These are phyloP conservation scores for Noctua comes DNA, from an alignment of 2,888 invertebrate genomes.

Conservation along the genomic window DNA sequence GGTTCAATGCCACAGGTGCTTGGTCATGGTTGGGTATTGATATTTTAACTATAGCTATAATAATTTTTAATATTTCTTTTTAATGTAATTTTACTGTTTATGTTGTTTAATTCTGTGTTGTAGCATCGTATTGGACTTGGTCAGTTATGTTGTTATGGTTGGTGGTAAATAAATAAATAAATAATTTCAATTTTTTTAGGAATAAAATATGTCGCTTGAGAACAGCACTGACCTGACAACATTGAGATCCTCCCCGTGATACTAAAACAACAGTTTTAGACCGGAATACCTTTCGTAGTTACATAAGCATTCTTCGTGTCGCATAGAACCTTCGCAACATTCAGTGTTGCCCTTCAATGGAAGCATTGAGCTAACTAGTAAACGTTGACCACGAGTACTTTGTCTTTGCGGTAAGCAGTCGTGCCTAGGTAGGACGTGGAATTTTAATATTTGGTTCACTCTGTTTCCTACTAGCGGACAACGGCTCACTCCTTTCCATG, in stretches of 20 bases:
- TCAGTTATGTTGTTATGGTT: too few relatives aligned
- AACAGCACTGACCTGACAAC: background rate
- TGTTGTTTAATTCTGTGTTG: too few relatives aligned
- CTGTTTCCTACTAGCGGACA: constrained; percentile 38
- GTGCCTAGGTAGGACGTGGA: constrained; percentile 53
- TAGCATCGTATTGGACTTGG: too few relatives aligned
- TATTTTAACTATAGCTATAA: too few relatives aligned
- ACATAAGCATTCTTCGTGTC: constrained; percentile 60
- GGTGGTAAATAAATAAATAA: too few relatives aligned
- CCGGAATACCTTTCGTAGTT: constrained; percentile 44
- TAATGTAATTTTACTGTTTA: too few relatives aligned
- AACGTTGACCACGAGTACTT: constrained; percentile 58
- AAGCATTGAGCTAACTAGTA: constrained; percentile 58
- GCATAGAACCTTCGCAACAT: constrained; percentile 61
- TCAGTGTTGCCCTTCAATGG: constrained; percentile 63
- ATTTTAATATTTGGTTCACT: constrained; percentile 51
- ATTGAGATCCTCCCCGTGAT: background rate
- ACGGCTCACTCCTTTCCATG: background rate
- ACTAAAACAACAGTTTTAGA: background rate
- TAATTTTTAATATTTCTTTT: too few relatives aligned
- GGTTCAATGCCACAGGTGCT: too few relatives aligned
- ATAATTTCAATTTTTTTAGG: background rate
- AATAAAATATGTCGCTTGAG: background rate
- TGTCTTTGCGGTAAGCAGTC: constrained; percentile 66
- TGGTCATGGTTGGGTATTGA: too few relatives aligned